A percentile compares a stretch with the other conserved stretches of the same genome.
Conservation (phyloP, 2,888 invertebrate genomes). For the Acrobasis consociella region DNA sequence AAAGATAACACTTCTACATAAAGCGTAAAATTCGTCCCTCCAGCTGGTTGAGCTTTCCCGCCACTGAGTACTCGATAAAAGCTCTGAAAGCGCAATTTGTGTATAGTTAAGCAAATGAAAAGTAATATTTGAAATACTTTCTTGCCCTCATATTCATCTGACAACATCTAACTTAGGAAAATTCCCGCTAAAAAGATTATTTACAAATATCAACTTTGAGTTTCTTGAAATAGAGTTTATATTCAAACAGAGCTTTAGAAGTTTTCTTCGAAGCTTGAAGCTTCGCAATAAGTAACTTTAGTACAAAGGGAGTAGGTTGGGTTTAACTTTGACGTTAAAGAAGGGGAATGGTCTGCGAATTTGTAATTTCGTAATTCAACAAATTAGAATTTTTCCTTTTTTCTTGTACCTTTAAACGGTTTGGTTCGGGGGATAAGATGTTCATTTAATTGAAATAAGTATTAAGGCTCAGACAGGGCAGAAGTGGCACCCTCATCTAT, state of each 20-base stretch:
- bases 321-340: not conserved
- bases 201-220: not conserved
- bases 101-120: constrained; percentile 2
- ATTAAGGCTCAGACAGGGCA: too few species aligned
- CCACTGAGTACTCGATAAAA: constrained; percentile 2
- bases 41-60: not conserved
- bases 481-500: too few species aligned
- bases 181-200: not conserved
- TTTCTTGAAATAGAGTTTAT: not conserved
- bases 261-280: not conserved
- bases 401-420: not conserved
- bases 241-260: not conserved
- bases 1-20: constrained; percentile 2
- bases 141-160: not conserved
- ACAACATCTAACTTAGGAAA: not conserved
- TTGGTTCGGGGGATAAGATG: not conserved
- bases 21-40: not conserved
- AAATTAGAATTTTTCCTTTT: not conserved
- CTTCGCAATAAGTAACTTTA: not conserved
- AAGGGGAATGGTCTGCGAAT: not conserved
- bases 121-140: not conserved
- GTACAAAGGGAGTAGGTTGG: not conserved
- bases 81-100: constrained; percentile 14
- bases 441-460: not conserved
- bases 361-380: not conserved